Percentiles rank a stretch among this genome's conserved stretches.
phyloP scores from a whole-genome alignment of 1,140 invertebrate genomes.

The Orius insidiosus region DNA sequence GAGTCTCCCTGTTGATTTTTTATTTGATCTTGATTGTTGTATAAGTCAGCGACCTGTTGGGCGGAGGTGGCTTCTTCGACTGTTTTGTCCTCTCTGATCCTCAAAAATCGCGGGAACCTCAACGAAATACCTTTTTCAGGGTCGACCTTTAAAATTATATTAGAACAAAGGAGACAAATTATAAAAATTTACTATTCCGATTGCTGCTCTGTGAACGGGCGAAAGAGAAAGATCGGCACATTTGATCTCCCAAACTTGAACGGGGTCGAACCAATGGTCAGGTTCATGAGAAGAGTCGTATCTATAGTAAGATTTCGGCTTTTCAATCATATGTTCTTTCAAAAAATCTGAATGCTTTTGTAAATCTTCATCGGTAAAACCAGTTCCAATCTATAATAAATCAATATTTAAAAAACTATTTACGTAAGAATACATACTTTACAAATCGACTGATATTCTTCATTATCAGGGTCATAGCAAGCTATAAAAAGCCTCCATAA shows the following conservation, averaged over 20 bases:
- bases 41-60: constrained; percentile 57
- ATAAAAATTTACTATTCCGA: constrained; percentile 52
- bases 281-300: constrained; percentile 60
- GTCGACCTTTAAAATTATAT: constrained; percentile 43
- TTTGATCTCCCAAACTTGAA: constrained; percentile 95
- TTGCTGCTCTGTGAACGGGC: constrained; percentile 78
- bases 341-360: constrained; percentile 59
- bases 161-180: constrained; percentile 2
- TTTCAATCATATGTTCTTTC: constrained; percentile 52
- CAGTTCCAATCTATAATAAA: constrained; percentile 74
- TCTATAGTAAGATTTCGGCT: constrained; percentile 72
- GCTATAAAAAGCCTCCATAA: constrained; percentile 90
- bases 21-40: constrained; percentile 46
- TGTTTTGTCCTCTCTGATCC: constrained; percentile 85
- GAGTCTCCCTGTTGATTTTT: constrained; percentile 32
- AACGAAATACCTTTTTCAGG: constrained; percentile 87
- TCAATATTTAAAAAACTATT: not conserved
- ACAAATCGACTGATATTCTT: constrained; percentile 86
- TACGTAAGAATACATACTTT: constrained; percentile 43
- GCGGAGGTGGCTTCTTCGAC: constrained; percentile 86
- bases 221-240: constrained; percentile 96
- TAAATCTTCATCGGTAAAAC: constrained; percentile 87
- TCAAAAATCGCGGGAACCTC: constrained; percentile 84
- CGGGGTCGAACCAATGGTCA: constrained; percentile 90
- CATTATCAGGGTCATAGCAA: constrained; percentile 86